Percentiles rank a stretch among this genome's conserved stretches.
Conservation (phyloP, 1,140 invertebrate species). For the Maniola jurtina region DNA sequence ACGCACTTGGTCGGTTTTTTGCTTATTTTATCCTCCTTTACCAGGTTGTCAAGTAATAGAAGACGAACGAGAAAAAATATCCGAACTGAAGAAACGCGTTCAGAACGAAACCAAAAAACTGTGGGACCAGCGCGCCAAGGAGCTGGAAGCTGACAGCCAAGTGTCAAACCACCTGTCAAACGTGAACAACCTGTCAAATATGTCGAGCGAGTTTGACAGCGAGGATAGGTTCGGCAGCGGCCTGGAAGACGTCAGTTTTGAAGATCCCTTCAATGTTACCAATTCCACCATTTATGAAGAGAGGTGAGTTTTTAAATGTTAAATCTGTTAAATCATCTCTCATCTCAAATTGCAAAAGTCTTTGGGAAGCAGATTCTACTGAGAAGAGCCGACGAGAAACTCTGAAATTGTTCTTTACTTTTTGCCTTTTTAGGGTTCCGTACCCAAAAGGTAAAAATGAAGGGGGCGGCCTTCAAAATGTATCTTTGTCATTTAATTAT, state of each 20-base stretch:
- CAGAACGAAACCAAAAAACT: slow-evolving; percentile 92
- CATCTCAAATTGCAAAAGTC: too few species aligned
- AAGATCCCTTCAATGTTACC: slow-evolving; percentile 53
- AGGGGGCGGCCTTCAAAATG: too few species aligned
- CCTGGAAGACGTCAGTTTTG: slow-evolving; percentile 49
- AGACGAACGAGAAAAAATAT: slow-evolving; percentile 91
- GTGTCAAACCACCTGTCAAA: slow-evolving; percentile 29
- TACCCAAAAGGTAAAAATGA: too few species aligned
- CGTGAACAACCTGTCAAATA: slow-evolving; percentile 28
- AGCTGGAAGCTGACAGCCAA: slow-evolving; percentile 27
- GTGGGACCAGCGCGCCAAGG: slow-evolving; percentile 82
- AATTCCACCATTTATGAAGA: slow-evolving; percentile 63
- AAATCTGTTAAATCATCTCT: background rate
- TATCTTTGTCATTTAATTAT: too few species aligned
- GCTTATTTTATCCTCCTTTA: slow-evolving; percentile 17
- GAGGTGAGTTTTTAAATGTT: slow-evolving; percentile 43
- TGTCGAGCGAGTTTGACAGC: slow-evolving; percentile 34
- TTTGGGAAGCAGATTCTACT: too few species aligned
- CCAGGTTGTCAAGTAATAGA: slow-evolving; percentile 93
- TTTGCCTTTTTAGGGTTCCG: too few species aligned
- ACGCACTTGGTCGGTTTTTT: too few species aligned
- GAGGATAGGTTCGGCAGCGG: slow-evolving; percentile 30
- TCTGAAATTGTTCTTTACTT: too few species aligned
- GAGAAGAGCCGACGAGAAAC: too few species aligned
- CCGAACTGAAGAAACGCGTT: slow-evolving; percentile 90